Percentiles rank a stretch among this genome's conserved stretches.
Conservation (phyloP, 2,888 invertebrate species). For the Phania funesta region DNA sequence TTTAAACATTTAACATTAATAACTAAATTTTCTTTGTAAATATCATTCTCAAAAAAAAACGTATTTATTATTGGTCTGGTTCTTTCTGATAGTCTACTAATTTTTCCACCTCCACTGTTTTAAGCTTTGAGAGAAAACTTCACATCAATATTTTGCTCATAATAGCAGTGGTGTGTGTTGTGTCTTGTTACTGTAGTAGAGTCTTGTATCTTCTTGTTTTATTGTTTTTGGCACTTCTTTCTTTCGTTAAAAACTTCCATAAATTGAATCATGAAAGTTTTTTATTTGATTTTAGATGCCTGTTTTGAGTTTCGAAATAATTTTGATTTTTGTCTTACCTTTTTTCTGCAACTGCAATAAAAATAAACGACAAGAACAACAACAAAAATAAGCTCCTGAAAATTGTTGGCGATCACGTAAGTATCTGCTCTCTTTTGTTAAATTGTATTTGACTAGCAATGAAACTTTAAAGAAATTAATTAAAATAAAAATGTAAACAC, state of each 20-base stretch:
- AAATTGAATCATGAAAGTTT: slow-evolving; percentile 31
- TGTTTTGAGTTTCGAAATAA: slow-evolving; percentile 22
- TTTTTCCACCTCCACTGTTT: too few relatives aligned
- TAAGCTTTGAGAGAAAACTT: not conserved
- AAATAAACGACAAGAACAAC: not conserved
- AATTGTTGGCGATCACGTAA: slow-evolving; percentile 52
- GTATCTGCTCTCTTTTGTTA: slow-evolving; percentile 43
- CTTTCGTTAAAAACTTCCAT: slow-evolving; percentile 24
- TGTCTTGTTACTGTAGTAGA: slow-evolving; percentile 23
- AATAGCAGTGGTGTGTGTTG: not conserved
- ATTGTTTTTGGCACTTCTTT: not conserved
- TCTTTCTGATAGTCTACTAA: too few relatives aligned
- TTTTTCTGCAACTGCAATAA: not conserved
- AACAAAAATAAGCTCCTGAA: not conserved
- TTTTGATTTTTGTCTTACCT: not conserved
- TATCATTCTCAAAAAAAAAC: too few relatives aligned
- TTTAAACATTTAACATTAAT: too few relatives aligned
- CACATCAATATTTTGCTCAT: not conserved
- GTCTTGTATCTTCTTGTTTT: not conserved
- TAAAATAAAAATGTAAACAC: not conserved
- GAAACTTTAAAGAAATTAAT: not conserved
- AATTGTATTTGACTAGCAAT: not conserved
- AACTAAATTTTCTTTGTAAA: too few relatives aligned
- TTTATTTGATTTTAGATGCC: not conserved
- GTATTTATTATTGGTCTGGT: too few relatives aligned